These are phyloP conservation scores for Aphrocallistes beatrix DNA, from an alignment of 37 sponge, comb jelly and placozoan species.

Conservation along the genomic window DNA sequence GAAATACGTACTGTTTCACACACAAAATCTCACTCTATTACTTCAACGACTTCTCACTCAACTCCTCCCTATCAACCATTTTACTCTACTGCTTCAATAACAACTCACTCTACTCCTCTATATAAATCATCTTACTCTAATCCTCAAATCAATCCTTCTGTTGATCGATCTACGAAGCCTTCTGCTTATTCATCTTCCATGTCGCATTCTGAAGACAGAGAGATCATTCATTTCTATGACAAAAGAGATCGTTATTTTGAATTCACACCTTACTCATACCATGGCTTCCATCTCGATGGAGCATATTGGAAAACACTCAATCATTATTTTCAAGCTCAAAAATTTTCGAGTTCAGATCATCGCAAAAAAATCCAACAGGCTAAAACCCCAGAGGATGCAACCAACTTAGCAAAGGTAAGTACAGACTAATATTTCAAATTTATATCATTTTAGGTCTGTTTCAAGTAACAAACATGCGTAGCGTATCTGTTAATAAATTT, in stretches of 20 bases:
- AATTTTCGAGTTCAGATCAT: neutral
- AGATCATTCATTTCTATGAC: neutral
- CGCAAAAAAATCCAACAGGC: neutral
- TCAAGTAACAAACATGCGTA: no score
- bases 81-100: no score
- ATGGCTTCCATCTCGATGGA: neutral
- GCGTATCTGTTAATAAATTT: no score
- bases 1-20: no score
- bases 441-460: neutral
- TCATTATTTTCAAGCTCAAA: constrained; percentile 1
- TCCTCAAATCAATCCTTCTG: no score
- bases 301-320: neutral
- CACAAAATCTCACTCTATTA: no score
- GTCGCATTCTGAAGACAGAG: no score
- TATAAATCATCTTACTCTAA: no score
- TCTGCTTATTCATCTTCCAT: no score
- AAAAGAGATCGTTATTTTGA: neutral
- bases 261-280: neutral
- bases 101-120: no score
- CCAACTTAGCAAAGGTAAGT: neutral
- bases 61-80: neutral
- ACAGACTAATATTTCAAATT: neutral
- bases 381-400: neutral
- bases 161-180: no score
- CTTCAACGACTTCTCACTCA: neutral